Base-by-base conservation (phyloP, 2,113 vertebrate species). In the Suncus etruscus region DNA sequence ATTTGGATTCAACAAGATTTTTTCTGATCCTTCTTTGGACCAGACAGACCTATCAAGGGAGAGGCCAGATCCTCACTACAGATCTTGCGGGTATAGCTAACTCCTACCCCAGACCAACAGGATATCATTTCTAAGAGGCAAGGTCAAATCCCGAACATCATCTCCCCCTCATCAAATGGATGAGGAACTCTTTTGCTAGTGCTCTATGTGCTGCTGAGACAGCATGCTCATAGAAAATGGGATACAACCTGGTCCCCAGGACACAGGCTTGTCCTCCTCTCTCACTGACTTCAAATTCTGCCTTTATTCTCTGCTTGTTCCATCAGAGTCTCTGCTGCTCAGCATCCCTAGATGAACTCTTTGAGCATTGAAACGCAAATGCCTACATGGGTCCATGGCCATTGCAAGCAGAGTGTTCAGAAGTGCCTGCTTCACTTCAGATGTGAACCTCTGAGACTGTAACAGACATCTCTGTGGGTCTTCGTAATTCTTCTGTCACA, bases 401-500 rank as follows among this genome's bases (percentile, higher is more conserved):
- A 86, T 70, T 48, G 73, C 86, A 90, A 82, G 89, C 51, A 90
- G 76, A 73, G 65, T 27, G 31, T 79, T 79, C 50, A 65, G 85
- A 70, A 72, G 18, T 32, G n/a, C 24, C 79, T 78, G 27, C 79
- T 84, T 87, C 77, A 87, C 61, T 93, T 80, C 15, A 84, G 91
- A 83, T 83, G 82, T 1, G 48, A 83, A 61, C 50, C 66, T 20
- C 61, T 68, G 54, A 51, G 80, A 92, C 80, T 72, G 79, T 78
- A 31, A 39, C n/a, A 77, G 76, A 18, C 70, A 73, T 78, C 31
- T 51, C 65, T 16, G 31, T 83, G 31, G 20, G 29, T 95, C 70
- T 86, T 86, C 68, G 77, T 51, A 32, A 54, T 69, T 90, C 86
- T 83, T 76, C 93, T 22, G 27, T 51, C 76, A 74, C 86, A 69